phyloP scores from a whole-genome alignment of 2,888 invertebrate genomes.

The Balanococcus diminutus region DNA sequence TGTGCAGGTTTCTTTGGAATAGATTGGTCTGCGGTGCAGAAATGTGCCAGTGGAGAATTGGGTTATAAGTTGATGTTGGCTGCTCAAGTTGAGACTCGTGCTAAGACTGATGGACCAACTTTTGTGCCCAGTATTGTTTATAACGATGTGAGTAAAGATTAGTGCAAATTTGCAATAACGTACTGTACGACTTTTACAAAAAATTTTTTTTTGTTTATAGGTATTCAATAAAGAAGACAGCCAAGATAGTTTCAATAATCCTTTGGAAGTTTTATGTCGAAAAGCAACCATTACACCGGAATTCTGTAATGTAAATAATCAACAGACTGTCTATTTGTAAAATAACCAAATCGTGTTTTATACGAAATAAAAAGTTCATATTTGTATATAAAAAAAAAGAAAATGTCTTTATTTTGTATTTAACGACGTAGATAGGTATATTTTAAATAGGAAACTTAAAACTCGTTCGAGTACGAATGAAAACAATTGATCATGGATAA shows the following conservation, averaged over 20 bases:
- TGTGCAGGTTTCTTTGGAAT: slow-evolving; percentile 63
- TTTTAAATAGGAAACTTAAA: neutral
- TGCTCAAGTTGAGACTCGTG: slow-evolving; percentile 64
- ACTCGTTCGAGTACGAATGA: neutral
- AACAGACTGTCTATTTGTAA: neutral
- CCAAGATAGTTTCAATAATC: neutral
- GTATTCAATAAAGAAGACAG: neutral
- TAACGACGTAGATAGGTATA: neutral
- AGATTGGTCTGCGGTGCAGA: slow-evolving; percentile 60
- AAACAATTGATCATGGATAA: neutral
- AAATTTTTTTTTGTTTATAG: neutral
- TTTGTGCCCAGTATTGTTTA: slow-evolving; percentile 66
- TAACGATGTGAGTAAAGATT: slow-evolving; percentile 63
- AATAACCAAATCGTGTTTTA: neutral
- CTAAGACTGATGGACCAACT: slow-evolving; percentile 61
- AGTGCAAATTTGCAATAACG: neutral
- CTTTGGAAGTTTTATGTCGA: neutral
- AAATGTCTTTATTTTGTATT: neutral
- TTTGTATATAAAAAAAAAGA: neutral
- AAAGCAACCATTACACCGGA: neutral
- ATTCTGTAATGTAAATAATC: neutral
- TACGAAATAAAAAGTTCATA: neutral
- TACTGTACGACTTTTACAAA: neutral
- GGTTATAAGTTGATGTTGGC: slow-evolving; percentile 64
- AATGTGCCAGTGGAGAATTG: slow-evolving; percentile 62